Evolutionary conservation across 2,888 invertebrate species (phyloP), one percentile per base, ranked within the genome.

Genomic region (Latrodectus hesperus): DNA sequence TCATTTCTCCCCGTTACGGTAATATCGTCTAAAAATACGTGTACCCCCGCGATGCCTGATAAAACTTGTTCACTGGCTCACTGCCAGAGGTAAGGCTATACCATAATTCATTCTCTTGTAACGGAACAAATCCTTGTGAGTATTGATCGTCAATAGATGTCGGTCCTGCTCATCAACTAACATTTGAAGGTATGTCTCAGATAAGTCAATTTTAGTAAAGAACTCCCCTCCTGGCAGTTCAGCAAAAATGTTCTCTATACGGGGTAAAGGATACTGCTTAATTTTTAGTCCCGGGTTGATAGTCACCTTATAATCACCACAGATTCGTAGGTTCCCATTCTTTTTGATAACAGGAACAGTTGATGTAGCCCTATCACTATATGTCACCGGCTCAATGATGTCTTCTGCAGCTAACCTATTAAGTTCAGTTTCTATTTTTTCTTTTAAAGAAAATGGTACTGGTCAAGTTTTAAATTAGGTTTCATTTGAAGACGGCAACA

Each of bases 171-270:
- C 89, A 53, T 91, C 90, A 8, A 92, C 80, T 67, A 90, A 90
- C 9, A 92, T 89, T 90, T 92, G 92, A 84, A 91, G 91, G 89
- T 92, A 92, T 0, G 91, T 91, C 70, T 90, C 90, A 0, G 90
- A 84, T 17, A 91, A 90, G 90, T 93, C 71, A 0, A 71, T 71
- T 71, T 71, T 71, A n/a, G n/a, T n/a, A n/a, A n/a, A n/a, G n/a
- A n/a, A n/a, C n/a, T n/a, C n/a, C n/a, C n/a, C n/a, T n/a, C n/a
- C n/a, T n/a, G n/a, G n/a, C n/a, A n/a, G n/a, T n/a, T n/a, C n/a
- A n/a, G n/a, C n/a, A n/a, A n/a, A 71, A 12, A 91, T 53, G 65
- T 91, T 90, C 22, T 90, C 90, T 11, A 90, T 89, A 16, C 88
- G 73, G 1, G 90, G 89, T 5, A 91, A 67, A 10, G 90, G 91